These are phyloP conservation scores for Yasuhikotakia modesta DNA, from an alignment of 2,797 vertebrate species.

Conservation along the genomic window DNA sequence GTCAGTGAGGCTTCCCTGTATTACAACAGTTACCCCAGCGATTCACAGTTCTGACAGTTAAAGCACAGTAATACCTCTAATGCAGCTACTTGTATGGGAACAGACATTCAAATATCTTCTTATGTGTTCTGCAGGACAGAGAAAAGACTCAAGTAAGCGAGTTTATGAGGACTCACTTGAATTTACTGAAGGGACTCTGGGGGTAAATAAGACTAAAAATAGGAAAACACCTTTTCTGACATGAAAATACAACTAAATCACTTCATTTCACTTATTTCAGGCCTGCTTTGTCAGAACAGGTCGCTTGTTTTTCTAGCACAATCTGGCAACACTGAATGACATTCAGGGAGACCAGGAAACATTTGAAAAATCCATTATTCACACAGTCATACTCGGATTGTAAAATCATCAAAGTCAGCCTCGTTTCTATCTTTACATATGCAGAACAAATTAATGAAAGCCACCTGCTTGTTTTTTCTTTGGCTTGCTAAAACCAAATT, in stretches of 20 bases:
- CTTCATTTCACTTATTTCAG: neutral
- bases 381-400: neutral
- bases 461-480: conserved; percentile 5
- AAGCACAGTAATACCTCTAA: conserved; percentile 15
- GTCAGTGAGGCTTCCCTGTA: conserved; percentile 26
- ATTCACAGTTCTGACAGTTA: conserved; percentile 8
- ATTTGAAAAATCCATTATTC: conserved; percentile 18
- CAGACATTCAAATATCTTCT: neutral
- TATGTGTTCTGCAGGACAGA: too few relatives aligned
- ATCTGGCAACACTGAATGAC: neutral
- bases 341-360: neutral
- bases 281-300: neutral
- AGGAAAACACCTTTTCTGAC: too few relatives aligned
- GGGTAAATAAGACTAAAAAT: too few relatives aligned
- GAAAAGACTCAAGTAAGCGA: too few relatives aligned
- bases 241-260: too few relatives aligned
- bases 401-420: conserved; percentile 13
- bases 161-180: neutral
- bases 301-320: neutral
- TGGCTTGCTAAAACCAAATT: neutral
- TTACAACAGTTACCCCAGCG: conserved; percentile 14
- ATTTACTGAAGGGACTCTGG: too few relatives aligned
- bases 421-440: neutral
- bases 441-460: conserved; percentile 13
- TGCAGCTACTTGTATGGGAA: neutral